phyloP scores from a whole-genome alignment of 2,888 invertebrate species.

The Mellilla xanthometata region DNA sequence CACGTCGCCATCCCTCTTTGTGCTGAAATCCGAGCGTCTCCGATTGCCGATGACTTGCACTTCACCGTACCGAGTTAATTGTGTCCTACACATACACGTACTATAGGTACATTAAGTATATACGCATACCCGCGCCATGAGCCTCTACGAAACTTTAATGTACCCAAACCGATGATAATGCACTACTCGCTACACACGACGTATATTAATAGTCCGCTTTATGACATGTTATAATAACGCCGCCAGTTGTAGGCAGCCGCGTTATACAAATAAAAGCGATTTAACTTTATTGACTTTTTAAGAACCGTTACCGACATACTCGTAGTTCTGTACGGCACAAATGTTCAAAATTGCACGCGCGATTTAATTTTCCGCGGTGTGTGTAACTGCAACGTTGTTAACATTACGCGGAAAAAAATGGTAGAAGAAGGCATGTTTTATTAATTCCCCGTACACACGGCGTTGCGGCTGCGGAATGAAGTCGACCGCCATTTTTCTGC shows the following conservation, averaged over 20 bases:
- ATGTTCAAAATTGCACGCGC: constrained; percentile 44
- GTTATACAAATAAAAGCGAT: constrained; percentile 38
- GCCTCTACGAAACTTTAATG: constrained; percentile 50
- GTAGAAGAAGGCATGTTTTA: constrained; percentile 77
- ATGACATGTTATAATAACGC: constrained; percentile 32
- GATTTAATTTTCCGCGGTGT: too few relatives aligned
- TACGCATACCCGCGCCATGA: constrained; percentile 29
- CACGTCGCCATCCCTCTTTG: constrained; percentile 55
- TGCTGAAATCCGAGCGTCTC: constrained; percentile 67
- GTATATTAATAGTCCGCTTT: constrained; percentile 39
- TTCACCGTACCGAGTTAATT: constrained; percentile 68
- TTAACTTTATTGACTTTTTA: constrained; percentile 46
- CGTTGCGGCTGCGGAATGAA: constrained; percentile 68
- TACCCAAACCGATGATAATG: constrained; percentile 45
- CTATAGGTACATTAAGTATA: background rate
- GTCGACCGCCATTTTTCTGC: constrained; percentile 81
- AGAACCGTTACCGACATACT: constrained; percentile 46
- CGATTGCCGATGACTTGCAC: constrained; percentile 75
- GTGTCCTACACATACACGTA: constrained; percentile 40
- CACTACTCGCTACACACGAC: constrained; percentile 41
- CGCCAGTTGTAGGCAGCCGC: constrained; percentile 29
- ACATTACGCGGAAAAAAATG: constrained; percentile 68
- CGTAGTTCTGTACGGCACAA: constrained; percentile 27
- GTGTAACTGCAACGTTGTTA: constrained; percentile 61
- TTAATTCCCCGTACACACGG: constrained; percentile 78